Base-by-base conservation (phyloP, 2,113 vertebrate genomes). In the Spilogale gracilis region DNA sequence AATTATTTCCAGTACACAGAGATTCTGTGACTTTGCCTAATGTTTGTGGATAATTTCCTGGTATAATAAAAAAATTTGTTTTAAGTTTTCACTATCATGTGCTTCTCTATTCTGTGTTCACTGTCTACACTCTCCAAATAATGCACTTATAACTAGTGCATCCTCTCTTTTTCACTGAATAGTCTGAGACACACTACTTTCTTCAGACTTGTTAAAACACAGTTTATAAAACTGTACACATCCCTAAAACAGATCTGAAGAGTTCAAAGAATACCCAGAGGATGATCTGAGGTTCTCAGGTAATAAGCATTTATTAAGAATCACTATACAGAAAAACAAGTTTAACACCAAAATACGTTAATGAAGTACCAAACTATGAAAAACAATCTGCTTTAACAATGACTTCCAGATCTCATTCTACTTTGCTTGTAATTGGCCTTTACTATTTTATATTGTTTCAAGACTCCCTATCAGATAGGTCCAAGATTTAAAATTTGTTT, bases 181-280 rank as follows among this genome's bases (percentile, higher is more conserved):
- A 91, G 14, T 17, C 38, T 95, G 30, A 96, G 84, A 71, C 69
- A 95, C 7, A 83, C 48, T 89, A 81, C 32, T 63, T 83, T 71
- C 52, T 58, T 78, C 30, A 95, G 65, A 93, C 30, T 48, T 81
- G 23, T n/a, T 83, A 89, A 83, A 89, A 60, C 1, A 18, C 32
- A n/a, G 30, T 63, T 94, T 79, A 83, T 27, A 71, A 58, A 96
- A 83, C 23, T 32, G 50, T 52, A 43, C 16, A 20, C 58, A 73
- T 58, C 1, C 58, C 89, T 79, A 45, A 92, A 78, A 87, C 60
- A 45, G 3, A 67, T 50, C 67, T 83, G 17, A 65, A 71, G n/a
- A 54, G 27, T 60, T 81, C 27, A 56, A 10, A 25, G 67, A 65
- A 60, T 54, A 65, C 13, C 73, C 27, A 95, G 14, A 79, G 25